Evolutionary conservation across 1,140 invertebrate species (phyloP), one percentile per base, ranked within the genome.

Genomic region (Listronotus bonariensis): DNA sequence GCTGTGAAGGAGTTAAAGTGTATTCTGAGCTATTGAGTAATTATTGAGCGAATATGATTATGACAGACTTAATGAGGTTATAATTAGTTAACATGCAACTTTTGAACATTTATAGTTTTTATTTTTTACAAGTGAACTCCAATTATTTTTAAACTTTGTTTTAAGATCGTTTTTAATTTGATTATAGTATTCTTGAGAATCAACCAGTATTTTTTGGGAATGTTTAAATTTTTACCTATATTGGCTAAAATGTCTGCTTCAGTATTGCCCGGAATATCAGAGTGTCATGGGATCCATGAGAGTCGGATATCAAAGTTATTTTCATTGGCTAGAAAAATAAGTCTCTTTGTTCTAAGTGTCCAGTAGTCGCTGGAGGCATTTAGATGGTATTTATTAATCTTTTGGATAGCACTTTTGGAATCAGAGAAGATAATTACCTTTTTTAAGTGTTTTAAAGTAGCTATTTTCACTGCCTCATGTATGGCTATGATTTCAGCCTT

Each of bases 361-460:
- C n/a, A 14, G 18, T 60, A 60, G 36, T 66, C 57, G 14, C 12
- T 26, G 11, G 18, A 26, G 17, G 49, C n/a, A 7, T 10, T 38
- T 5, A 45, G 15, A 34, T 18, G 18, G 9, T 15, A 36, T 7
- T 12, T 10, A 48, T 49, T 60, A 36, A 62, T 41, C 51, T 63
- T 68, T 6, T 43, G 14, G 20, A 68, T 63, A 12, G 52, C 54
- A 46, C 52, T 63, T 12, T 15, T 15, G 2, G 66, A 68, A 41
- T 68, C 66, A 3, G 66, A 56, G 15, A 62, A 68, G 14, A 68
- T 56, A 11, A 62, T 58, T 14, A 20, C 34, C 31, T 63, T 57
- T 15, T 51, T 68, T 8, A 68, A 9, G 12, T 41, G 11, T 53
- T 63, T 63, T 52, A 57, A 17, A 10, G 60, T n/a, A n/a, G 10